Evolutionary conservation across 1,140 invertebrate genomes (phyloP), one percentile per base, ranked within the genome.

Genomic region (Delia radicum): DNA sequence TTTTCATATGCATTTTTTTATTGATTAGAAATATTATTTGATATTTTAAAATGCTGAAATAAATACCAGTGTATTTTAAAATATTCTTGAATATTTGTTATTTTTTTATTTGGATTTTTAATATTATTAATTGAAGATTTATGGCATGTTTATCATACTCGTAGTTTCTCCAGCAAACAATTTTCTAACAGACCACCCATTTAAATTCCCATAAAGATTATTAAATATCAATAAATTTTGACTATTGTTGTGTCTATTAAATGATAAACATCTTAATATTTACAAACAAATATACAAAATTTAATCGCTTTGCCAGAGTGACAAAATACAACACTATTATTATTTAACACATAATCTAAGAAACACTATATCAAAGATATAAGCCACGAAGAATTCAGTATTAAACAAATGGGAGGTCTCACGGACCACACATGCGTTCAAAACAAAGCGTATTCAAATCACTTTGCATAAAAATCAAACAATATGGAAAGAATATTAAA

Each of bases 131-230:
- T n/a, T n/a, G n/a, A n/a, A n/a, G n/a, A n/a, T n/a, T n/a, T n/a
- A n/a, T n/a, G n/a, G n/a, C n/a, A n/a, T n/a, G n/a, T n/a, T n/a
- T n/a, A n/a, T n/a, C n/a, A n/a, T n/a, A 7, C 48, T 10, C 48
- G 4, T 55, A 7, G 15, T 1, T 55, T 55, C 10, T 21, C 8
- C 3, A 13, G 3, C 8, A 37, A 37, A 13, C 8, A 37, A 37
- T 10, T 18, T 55, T 55, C 24, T 10, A 1, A 55, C 6, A 18
- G 65, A 69, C 65, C 65, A 69, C 65, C n/a, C 65, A 69, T 3
- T 21, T 21, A 26, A 21, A 69, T 69, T 69, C 65, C 29, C 65
- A 37, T 69, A 33, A 33, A 69, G 65, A 69, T 69, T 69, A 69
- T 29, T 67, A 67, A 42, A 69, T 37, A 21, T 37, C 29, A 69